Evolutionary conservation across 2,797 vertebrate genomes (phyloP), one percentile per base, ranked within the genome.

Genomic region (Protonibea diacanthus): DNA sequence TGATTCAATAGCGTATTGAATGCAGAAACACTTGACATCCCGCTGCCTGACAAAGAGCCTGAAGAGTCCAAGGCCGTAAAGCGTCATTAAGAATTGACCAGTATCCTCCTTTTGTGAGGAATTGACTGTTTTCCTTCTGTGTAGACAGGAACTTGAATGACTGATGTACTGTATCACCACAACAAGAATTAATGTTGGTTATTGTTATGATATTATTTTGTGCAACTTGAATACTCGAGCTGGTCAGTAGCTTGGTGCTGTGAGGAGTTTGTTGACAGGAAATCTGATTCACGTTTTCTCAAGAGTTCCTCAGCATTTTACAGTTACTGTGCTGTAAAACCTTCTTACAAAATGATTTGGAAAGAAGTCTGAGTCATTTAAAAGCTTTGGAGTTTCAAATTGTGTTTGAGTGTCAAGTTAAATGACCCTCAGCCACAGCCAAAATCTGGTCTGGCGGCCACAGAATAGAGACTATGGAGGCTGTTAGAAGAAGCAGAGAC

Each of bases 401-500:
- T 11, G 12, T 53, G 23, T 55, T 56, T 23, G 18, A 27, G 25
- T 59, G 33, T 44, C 11, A 55, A 20, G 18, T 49, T 23, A 71
- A 21, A 6, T 7, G 42, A 44, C 15, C 33, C 33, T 4, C 3
- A 9, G 3, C 44, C n/a, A 14, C 8, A 5, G n/a, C n/a, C 56
- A 4, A 40, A 60, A 55, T 38, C 40, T 38, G 17, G 6, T 10
- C 11, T 73, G 53, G 3, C 21, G 29, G 42, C 21, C 38, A 72
- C 23, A 65, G 56, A 33, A 49, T 33, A 56, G 53, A 66, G 29
- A 55, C 74, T 72, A 2, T 17, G 0, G 42, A 38, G 27, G 44
- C 56, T 71, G 21, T 57, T 53, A 12, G 42, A 78, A 57, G 45
- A 72, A 60, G 40, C 15, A 33, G 45, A 66, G 20, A 57, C 17